Conservation (phyloP, 2,797 vertebrate genomes). For the Sebastes nivosus region DNA sequence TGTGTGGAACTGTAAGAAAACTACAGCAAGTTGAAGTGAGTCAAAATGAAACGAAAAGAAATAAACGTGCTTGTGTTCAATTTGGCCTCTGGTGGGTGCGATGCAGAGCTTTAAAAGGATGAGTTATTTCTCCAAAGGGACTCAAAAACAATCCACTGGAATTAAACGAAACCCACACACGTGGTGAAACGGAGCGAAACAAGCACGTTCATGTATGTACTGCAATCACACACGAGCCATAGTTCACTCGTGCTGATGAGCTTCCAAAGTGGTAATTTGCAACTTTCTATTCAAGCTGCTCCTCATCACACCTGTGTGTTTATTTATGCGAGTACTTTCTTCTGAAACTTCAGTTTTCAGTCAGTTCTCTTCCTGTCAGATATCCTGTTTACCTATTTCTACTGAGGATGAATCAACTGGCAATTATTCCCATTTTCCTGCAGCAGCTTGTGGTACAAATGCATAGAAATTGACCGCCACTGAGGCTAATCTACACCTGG, state of each 20-base stretch:
- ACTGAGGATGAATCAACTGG: slow-evolving; percentile 8
- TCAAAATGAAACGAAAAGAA: background rate
- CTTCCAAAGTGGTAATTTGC: slow-evolving; percentile 1
- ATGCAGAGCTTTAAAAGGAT: background rate
- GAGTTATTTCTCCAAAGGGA: slow-evolving; percentile 24
- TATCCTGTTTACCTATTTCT: background rate
- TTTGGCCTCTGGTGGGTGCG: background rate
- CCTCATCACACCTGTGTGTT: slow-evolving; percentile 17
- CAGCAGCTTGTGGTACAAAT: background rate
- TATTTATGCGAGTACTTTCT: background rate
- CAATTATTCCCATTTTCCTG: slow-evolving; percentile 22
- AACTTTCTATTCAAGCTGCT: slow-evolving; percentile 11
- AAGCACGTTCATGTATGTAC: background rate
- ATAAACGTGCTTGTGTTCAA: slow-evolving; percentile 39
- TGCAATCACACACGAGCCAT: background rate
- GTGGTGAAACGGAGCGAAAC: background rate
- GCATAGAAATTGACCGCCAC: background rate
- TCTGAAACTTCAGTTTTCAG: background rate
- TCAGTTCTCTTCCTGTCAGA: background rate
- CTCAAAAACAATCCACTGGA: slow-evolving; percentile 6
- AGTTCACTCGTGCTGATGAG: background rate
- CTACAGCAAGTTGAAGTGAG: background rate
- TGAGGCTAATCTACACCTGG: background rate
- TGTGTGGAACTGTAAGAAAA: background rate
- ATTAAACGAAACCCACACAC: slow-evolving; percentile 4